phyloP scores from a whole-genome alignment of 2,888 invertebrate species.

The Apotomis betuletana region DNA sequence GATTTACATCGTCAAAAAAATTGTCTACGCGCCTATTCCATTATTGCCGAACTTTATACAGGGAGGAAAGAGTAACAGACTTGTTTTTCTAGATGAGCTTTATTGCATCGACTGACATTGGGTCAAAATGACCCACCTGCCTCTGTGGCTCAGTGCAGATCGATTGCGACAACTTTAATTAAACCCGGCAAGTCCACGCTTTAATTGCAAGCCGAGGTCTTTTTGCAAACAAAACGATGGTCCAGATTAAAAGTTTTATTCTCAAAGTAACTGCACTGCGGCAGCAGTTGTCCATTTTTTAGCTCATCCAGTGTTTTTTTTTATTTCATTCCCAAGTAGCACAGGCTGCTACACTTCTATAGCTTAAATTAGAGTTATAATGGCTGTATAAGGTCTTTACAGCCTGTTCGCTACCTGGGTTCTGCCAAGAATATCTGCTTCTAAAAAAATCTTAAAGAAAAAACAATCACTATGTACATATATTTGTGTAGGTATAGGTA shows the following conservation, averaged over 20 bases:
- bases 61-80: no score
- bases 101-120: background rate
- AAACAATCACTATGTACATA: no score
- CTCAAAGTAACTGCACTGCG: constrained; percentile 1
- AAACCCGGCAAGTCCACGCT: background rate
- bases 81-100: no score
- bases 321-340: background rate
- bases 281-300: background rate
- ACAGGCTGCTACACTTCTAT: no score
- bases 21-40: no score
- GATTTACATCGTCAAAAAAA: no score
- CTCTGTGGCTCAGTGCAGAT: background rate
- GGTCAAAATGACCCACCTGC: background rate
- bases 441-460: no score
- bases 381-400: no score
- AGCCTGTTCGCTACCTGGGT: no score
- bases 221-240: background rate
- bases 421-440: no score
- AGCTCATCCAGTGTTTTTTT: background rate
- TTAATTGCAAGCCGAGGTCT: background rate
- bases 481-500: no score
- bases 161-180: background rate
- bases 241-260: background rate
- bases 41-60: no score
- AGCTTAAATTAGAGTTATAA: background rate